Base-by-base conservation (phyloP, 2,888 invertebrate genomes). In the Rhodophaea formosa region DNA sequence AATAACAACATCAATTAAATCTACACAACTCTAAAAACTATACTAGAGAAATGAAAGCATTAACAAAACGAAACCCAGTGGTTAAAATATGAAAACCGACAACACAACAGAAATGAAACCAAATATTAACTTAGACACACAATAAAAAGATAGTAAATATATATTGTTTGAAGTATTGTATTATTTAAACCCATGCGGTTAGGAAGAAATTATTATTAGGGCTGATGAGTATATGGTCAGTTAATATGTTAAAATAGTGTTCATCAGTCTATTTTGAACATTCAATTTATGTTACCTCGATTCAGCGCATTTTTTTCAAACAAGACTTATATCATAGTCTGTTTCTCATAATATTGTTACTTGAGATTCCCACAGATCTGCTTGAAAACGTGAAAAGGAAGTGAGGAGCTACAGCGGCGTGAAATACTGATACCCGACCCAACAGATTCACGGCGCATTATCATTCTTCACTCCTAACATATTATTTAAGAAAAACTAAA, bases 161-260 rank as follows among this genome's bases (percentile, higher is more conserved):
- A 3, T 5, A 39, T n/a, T 5, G 10, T 16, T 14, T 16, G 15
- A 47, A 12, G 2, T 12, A 5, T 6, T 23, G 46, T 8, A 10
- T 43, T 46, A 10, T 29, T 46, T 7, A 46, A 46, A 46, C 46
- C 46, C 46, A 46, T 46, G 46, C 46, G 23, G 46, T 46, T 46
- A 46, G 29, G 23, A 46, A 12, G 46, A 7, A 39, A 39, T 39
- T 3, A 32, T 32, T 7, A 32, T 10, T 32, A 32, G 7, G 32
- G 32, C 32, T 32, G 7, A 10, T 32, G 32, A 32, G 7, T 32
- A 32, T 32, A 32, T 32, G 32, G 32, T 32, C 10, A 6, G n/a
- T 39, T n/a, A 39, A 5, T 39, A 39, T 10, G 39, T n/a, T 23
- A 17, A 12, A 46, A 17, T 17, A 46, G 8, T 46, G 17, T 16